Evolutionary conservation across 2,797 vertebrate species (phyloP), one percentile per base, ranked within the genome.

Genomic region (Peromyscus eremicus): DNA sequence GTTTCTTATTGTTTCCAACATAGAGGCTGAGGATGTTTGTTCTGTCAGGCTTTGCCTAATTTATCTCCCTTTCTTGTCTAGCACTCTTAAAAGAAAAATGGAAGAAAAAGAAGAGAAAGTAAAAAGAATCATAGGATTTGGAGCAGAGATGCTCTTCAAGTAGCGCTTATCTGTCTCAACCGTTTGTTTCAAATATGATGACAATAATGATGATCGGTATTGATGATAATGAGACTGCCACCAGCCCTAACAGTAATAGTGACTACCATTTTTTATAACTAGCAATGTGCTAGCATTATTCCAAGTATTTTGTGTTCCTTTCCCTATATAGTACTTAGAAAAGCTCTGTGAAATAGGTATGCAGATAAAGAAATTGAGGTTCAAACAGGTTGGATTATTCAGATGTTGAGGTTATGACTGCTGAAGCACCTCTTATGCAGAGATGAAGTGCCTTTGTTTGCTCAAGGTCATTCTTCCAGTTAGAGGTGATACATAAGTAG

Each of bases 381-480:
- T 62, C 76, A 92, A 34, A 81, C 68, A 40, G 62, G 17, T 17
- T 97, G 81, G 23, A 17, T 94, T 90, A 92, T 80, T 85, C n/a
- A 40, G n/a, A 27, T 4, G 5, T 60, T 88, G 46, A 29, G 37
- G 11, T 93, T 92, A 89, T 52, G 82, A 83, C 3, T 77, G 77
- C 57, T 79, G 52, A 94, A 80, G 87, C 16, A 83, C 46, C n/a
- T 88, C 1, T 94, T 95, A 34, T 75, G 12, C 25, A 88, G 66
- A 84, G 52, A 60, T 96, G 70, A 93, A 88, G 37, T 77, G 49
- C 52, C 79, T 90, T 57, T 91, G 43, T 70, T 85, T 89, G 71
- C 49, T 94, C 23, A 91, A 88, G 64, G 34, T 94, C 93, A 88
- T 23, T 71, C 97, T 97, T 93, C 81, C 55, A 64, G n/a, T 81